A percentile compares a stretch with the other conserved stretches of the same genome.
Evolutionary conservation across 2,888 invertebrate species (phyloP).

Genomic region (Lagria hirta): DNA sequence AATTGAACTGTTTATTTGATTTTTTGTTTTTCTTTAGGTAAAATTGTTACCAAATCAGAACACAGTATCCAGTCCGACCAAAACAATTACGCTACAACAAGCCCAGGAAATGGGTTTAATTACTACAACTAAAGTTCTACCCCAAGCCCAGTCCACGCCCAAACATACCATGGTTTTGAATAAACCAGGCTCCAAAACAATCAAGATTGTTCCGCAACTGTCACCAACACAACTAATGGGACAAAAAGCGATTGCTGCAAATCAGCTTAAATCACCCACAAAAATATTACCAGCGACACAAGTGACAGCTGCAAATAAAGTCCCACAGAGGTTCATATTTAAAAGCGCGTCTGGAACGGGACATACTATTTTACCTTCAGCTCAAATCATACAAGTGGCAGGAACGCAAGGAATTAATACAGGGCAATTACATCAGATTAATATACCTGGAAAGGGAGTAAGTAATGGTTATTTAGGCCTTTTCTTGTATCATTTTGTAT

Average conservation of each 20-base stretch:
- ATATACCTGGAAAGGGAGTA: slow-evolving; percentile 71
- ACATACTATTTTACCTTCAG: slow-evolving; percentile 53
- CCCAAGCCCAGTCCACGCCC: slow-evolving; percentile 46
- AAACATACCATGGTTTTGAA: slow-evolving; percentile 53
- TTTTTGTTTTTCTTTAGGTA: too few species aligned
- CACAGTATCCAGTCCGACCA: slow-evolving; percentile 54
- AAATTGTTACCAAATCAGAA: slow-evolving; percentile 38
- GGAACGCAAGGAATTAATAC: slow-evolving; percentile 52
- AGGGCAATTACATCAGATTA: slow-evolving; percentile 68
- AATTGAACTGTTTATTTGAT: too few species aligned
- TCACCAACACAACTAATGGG: slow-evolving; percentile 5
- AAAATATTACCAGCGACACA: slow-evolving; percentile 68
- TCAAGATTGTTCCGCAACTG: slow-evolving; percentile 49
- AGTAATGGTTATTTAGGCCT: too few species aligned
- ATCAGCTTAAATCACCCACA: slow-evolving; percentile 65
- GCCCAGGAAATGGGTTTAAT: slow-evolving; percentile 65
- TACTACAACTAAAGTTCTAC: slow-evolving; percentile 56
- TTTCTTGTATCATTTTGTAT: too few species aligned
- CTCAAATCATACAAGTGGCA: slow-evolving; percentile 49
- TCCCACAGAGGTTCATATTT: slow-evolving; percentile 59
- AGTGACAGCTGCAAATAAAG: slow-evolving; percentile 44
- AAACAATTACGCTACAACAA: slow-evolving; percentile 66
- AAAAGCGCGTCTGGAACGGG: slow-evolving; percentile 48
- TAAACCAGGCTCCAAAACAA: slow-evolving; percentile 44
- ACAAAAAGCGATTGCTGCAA: slow-evolving; percentile 51